Conservation (phyloP, 2,113 vertebrate species). For the Nycticebus coucang region DNA sequence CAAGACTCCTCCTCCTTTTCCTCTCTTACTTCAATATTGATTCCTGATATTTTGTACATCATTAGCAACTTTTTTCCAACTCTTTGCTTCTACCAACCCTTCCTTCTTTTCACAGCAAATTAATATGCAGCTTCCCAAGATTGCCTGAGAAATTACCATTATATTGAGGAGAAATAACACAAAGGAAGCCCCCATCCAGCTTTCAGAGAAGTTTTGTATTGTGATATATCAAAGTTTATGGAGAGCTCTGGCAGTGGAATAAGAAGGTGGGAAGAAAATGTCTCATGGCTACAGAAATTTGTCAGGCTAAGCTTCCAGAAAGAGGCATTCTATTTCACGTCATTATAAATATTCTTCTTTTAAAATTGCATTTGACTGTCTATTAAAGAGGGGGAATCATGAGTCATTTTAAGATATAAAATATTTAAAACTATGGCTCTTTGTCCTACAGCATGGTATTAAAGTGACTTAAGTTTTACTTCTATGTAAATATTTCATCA, state of each 20-base stretch:
- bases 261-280: background rate
- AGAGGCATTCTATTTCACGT: constrained; percentile 36
- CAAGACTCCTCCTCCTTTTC: background rate
- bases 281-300: constrained; percentile 56
- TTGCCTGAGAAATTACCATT: background rate
- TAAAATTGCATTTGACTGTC: constrained; percentile 57
- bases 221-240: background rate
- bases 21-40: background rate
- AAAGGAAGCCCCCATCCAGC: background rate
- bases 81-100: background rate
- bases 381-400: background rate
- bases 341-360: constrained; percentile 63
- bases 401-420: constrained; percentile 60
- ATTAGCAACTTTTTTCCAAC: background rate
- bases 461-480: constrained; percentile 59
- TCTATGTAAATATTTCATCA: constrained; percentile 41
- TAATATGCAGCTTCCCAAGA: background rate
- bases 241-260: background rate
- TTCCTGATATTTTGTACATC: background rate
- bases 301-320: constrained; percentile 17
- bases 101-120: background rate
- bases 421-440: constrained; percentile 5
- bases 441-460: constrained; percentile 15
- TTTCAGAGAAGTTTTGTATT: constrained; percentile 39
- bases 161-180: background rate